phyloP scores from a whole-genome alignment of 2,113 vertebrate species.

The Tachuris rubrigastra region DNA sequence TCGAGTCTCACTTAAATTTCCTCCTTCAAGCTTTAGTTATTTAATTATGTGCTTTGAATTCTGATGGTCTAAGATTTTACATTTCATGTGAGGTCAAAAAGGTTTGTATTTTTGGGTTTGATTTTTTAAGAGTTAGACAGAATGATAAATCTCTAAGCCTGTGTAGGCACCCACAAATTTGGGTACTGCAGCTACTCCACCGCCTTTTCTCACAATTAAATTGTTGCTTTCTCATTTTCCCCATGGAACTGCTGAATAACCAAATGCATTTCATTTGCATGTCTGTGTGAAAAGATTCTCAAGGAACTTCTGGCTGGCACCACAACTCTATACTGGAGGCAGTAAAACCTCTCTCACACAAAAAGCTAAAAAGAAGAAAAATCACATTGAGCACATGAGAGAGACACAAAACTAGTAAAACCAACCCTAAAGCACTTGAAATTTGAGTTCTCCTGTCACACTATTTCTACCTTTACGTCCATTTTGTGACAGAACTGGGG shows the following conservation, averaged over 20 bases:
- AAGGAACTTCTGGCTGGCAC: neutral
- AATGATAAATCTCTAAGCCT: neutral
- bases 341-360: neutral
- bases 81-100: neutral
- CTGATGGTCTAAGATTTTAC: neutral
- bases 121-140: neutral
- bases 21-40: no score
- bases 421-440: neutral
- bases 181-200: neutral
- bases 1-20: neutral
- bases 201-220: neutral
- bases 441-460: neutral
- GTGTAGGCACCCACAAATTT: neutral
- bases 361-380: neutral
- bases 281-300: neutral
- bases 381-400: accelerated
- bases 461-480: neutral
- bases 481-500: neutral
- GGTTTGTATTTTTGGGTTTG: neutral
- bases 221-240: neutral
- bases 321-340: neutral
- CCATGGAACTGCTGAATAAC: neutral
- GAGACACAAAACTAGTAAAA: neutral
- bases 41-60: neutral
- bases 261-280: neutral